Evolutionary conservation across 2,113 vertebrate species (phyloP), one percentile per base, ranked within the genome.

Genomic region (Electrona antarctica): DNA sequence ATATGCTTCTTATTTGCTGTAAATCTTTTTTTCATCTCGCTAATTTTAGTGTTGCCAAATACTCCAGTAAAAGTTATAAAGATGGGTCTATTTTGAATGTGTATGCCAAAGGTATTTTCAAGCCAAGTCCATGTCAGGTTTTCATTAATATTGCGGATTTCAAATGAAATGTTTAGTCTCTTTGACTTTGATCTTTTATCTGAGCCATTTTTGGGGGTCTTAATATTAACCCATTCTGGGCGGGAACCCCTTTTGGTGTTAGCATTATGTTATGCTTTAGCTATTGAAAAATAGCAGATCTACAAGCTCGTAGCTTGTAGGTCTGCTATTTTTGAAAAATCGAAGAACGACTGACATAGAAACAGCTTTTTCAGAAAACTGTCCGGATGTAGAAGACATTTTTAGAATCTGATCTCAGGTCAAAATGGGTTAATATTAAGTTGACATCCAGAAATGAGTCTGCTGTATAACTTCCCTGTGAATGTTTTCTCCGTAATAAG

Each of bases 1-100:
- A 92, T 94, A 85, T 94, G 93, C 88, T 94, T 92, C 89, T 92
- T 82, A 93, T 94, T 94, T 77, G 49, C 68, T 49, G 49, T 67
- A 76, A 83, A 52, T 47, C 6, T n/a, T 78, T 78, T 75, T 78
- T 86, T 81, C 54, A 73, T 11, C 7, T 77, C 69, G 73, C 84
- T 83, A 82, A 82, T 84, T 86, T 76, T 79, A 65, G 59, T 65
- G 1, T 74, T 83, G 80, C 10, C 77, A 69, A 67, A 74, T 76
- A 14, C 76, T 78, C 66, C n/a, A n/a, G n/a, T n/a, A 33, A 51
- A 62, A 57, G 69, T 69, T 65, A 64, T 76, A 80, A 82, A 78
- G 73, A 83, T 71, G 63, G 68, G 48, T 33, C 60, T 52, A n/a
- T 81, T 83, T 79, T 66, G 59, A 15, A 65, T 74, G 55, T 58